Conservation (phyloP, 2,797 vertebrate species). For the Pseudocheirus occidentalis region DNA sequence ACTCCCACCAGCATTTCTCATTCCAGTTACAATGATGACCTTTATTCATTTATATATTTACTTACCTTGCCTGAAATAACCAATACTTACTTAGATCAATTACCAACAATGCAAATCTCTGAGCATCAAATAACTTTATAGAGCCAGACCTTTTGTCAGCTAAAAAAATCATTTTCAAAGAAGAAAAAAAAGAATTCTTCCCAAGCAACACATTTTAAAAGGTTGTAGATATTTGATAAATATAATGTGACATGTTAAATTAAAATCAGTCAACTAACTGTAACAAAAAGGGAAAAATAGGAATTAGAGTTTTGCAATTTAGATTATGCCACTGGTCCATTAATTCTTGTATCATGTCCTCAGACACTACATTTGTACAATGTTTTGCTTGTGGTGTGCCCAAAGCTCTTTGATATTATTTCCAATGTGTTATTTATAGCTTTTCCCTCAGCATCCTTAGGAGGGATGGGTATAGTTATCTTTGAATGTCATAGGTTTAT, state of each 20-base stretch:
- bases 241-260: not conserved
- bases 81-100: not conserved
- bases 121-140: slow-evolving; percentile 28
- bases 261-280: slow-evolving; percentile 46
- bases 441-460: not conserved
- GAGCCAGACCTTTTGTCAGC: not conserved
- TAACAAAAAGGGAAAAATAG: not conserved
- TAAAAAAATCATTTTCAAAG: not conserved
- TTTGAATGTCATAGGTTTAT: not conserved
- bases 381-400: not conserved
- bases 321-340: not conserved
- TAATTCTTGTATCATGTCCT: not conserved
- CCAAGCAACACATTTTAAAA: not conserved
- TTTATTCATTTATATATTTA: not conserved
- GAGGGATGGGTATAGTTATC: not conserved
- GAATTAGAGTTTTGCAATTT: not conserved
- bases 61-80: not conserved
- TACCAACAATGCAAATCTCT: too few relatives aligned
- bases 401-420: not conserved
- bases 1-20: not conserved
- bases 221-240: not conserved
- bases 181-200: not conserved
- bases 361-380: not conserved
- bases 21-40: not conserved
- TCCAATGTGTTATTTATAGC: not conserved